These are phyloP conservation scores for Aviceda leuphotes DNA, from an alignment of 2,797 vertebrate genomes.

Conservation along the genomic window DNA sequence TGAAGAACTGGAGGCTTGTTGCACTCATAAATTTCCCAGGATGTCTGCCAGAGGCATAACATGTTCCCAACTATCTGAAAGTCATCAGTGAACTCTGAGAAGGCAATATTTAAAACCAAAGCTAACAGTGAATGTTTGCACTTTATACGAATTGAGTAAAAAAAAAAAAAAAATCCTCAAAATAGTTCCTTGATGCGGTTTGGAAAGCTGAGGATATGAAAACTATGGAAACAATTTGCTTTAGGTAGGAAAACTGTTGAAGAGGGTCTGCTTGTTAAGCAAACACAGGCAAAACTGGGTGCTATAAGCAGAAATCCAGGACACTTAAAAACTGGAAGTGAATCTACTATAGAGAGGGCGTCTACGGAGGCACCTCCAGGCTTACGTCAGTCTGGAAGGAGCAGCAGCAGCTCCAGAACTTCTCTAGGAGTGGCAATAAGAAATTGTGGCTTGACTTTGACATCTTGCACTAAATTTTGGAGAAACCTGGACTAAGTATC, in stretches of 20 bases:
- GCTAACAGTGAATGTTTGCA: neutral
- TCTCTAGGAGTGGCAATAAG: neutral
- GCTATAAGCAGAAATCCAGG: neutral
- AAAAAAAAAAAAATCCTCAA: neutral
- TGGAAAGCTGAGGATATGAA: neutral
- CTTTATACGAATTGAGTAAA: neutral
- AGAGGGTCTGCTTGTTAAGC: neutral
- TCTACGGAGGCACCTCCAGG: neutral
- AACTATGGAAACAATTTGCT: neutral
- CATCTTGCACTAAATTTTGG: neutral
- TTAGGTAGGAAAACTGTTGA: neutral
- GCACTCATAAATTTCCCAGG: neutral
- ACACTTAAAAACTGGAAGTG: neutral
- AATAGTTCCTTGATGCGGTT: neutral
- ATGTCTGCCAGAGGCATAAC: neutral
- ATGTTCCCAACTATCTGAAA: neutral
- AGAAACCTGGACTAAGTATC: neutral
- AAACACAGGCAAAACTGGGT: neutral
- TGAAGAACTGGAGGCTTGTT: neutral
- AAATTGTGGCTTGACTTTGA: neutral
- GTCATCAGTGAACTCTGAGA: neutral
- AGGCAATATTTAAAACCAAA: conserved; percentile 5
- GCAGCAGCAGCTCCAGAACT: neutral
- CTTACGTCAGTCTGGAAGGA: neutral
- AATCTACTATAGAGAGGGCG: neutral